phyloP scores from a whole-genome alignment of 2,888 invertebrate genomes.

The Agrochola circellaris region DNA sequence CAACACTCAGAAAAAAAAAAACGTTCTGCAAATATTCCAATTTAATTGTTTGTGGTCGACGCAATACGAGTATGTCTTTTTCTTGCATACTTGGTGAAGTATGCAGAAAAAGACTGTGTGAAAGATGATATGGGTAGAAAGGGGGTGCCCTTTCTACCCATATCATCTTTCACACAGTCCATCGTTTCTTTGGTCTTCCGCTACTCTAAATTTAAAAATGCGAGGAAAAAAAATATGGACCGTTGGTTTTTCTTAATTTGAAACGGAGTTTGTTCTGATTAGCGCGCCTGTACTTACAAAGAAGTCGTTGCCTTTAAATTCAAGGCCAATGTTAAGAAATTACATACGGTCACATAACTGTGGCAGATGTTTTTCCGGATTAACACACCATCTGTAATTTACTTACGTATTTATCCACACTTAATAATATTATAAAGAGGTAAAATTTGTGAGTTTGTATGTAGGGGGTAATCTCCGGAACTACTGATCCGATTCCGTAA shows the following conservation, averaged over 20 bases:
- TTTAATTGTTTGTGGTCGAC: no score
- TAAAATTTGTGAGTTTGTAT: no score
- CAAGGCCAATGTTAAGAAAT: constrained; percentile 35
- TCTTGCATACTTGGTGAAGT: no score
- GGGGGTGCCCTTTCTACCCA: not conserved
- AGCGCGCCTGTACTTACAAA: constrained; percentile 37
- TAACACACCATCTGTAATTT: constrained; percentile 12
- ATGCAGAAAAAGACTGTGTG: no score
- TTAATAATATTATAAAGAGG: no score
- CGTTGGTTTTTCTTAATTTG: constrained; percentile 24
- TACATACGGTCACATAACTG: constrained; percentile 11
- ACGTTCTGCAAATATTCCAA: no score
- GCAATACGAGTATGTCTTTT: no score
- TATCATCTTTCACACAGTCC: not conserved
- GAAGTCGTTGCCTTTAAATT: constrained; percentile 39
- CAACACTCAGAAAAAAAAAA: not conserved
- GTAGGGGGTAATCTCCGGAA: no score
- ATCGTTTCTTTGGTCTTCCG: not conserved
- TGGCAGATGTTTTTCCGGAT: constrained; percentile 27
- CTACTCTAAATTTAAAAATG: no score
- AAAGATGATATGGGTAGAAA: no score
- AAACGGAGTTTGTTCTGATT: constrained; percentile 39
- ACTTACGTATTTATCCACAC: not conserved
- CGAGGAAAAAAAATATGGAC: not conserved
- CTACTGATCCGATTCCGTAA: no score